A percentile compares a stretch with the other conserved stretches of the same genome.
Evolutionary conservation across 92 coral and sea anemone genomes (phyloP).

Genomic region (Palythoa heliodiscus): DNA sequence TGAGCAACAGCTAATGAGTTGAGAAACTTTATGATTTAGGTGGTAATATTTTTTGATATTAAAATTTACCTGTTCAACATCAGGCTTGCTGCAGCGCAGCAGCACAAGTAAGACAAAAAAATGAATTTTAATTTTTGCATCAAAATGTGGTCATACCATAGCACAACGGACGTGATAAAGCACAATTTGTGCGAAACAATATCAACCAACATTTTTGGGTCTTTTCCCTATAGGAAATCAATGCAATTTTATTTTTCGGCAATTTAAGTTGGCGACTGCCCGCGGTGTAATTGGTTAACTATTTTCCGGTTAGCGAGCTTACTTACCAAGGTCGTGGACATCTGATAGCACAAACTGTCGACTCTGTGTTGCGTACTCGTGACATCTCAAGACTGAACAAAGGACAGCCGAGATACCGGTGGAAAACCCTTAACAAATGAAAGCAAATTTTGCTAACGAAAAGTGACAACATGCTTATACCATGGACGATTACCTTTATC

Average conservation of each 20-base stretch:
- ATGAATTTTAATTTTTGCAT: not conserved
- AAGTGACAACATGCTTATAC: slow-evolving; percentile 4
- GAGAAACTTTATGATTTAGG: no score
- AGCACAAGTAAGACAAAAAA: not conserved
- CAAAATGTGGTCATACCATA: not conserved
- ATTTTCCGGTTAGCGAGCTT: not conserved
- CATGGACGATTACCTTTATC: not conserved
- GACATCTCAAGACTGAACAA: not conserved
- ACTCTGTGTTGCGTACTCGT: not conserved
- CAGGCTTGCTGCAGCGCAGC: not conserved
- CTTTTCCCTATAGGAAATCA: not conserved
- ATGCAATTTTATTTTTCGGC: not conserved
- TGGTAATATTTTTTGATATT: no score
- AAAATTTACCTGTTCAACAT: no score
- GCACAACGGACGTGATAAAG: not conserved
- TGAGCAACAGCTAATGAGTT: no score
- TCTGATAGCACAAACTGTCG: not conserved
- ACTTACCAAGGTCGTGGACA: not conserved
- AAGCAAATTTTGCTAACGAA: not conserved
- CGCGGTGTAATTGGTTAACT: not conserved
- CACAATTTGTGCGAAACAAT: not conserved
- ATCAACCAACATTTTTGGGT: not conserved
- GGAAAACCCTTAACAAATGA: not conserved
- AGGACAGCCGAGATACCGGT: not conserved
- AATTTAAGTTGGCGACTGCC: not conserved